Conservation (phyloP, 2,888 invertebrate genomes). For the Anticlea derivata region DNA sequence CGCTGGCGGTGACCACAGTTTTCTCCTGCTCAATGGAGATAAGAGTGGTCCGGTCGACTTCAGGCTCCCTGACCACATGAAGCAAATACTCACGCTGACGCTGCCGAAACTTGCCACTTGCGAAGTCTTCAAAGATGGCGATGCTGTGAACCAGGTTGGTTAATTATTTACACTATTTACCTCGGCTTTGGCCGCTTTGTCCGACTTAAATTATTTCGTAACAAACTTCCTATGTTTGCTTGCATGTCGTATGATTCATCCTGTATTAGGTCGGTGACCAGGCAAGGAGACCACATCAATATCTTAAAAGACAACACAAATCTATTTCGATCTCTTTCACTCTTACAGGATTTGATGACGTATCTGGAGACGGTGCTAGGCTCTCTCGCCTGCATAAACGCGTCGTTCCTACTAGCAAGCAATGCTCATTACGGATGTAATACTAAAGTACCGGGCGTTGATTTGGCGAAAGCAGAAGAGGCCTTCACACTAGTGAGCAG, state of each 20-base stretch:
- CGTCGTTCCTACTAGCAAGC: conserved; percentile 89
- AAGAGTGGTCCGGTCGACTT: conserved; percentile 84
- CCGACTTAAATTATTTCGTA: too few species aligned
- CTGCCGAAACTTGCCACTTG: conserved; percentile 84
- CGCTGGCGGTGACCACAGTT: conserved; percentile 95
- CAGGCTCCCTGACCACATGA: conserved; percentile 79
- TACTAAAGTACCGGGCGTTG: conserved; percentile 91
- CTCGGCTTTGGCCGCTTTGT: too few species aligned
- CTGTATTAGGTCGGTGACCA: too few species aligned
- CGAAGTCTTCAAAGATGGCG: conserved; percentile 83
- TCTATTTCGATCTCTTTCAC: too few species aligned
- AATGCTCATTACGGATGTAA: conserved; percentile 91
- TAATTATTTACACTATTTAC: too few species aligned
- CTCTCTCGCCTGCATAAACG: conserved; percentile 93
- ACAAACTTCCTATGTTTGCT: too few species aligned
- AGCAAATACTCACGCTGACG: conserved; percentile 88
- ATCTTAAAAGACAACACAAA: too few species aligned
- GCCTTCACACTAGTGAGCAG: conserved; percentile 88
- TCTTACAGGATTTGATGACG: conserved; percentile 82
- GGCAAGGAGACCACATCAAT: too few species aligned
- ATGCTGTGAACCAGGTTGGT: conserved; percentile 85
- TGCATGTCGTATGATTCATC: too few species aligned
- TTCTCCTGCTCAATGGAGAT: conserved; percentile 85
- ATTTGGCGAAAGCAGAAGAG: conserved; percentile 86
- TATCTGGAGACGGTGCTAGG: conserved; percentile 93